These are phyloP conservation scores for Lucifuga dentata DNA, from an alignment of 2,113 vertebrate genomes.

Conservation along the genomic window DNA sequence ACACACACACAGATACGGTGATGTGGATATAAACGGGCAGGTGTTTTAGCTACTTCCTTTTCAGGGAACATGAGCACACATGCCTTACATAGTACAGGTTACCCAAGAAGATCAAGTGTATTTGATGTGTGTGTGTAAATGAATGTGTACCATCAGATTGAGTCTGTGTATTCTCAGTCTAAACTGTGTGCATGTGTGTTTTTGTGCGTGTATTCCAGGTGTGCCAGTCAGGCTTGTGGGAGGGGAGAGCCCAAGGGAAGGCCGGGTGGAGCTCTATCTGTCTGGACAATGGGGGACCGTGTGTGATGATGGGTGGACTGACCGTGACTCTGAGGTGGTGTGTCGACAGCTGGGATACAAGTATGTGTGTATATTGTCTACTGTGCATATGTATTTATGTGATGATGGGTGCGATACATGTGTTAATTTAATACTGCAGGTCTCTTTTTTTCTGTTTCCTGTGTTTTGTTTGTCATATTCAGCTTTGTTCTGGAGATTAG, in stretches of 20 bases:
- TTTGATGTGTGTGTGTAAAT: constrained; percentile 4
- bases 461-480: neutral
- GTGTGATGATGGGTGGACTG: constrained; percentile 97
- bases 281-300: constrained; percentile 94
- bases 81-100: constrained; percentile 15
- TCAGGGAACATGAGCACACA: constrained; percentile 34
- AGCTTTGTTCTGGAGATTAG: constrained; percentile 12
- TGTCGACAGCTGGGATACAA: constrained; percentile 95
- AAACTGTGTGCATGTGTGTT: constrained; percentile 9
- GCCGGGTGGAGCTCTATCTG: constrained; percentile 94
- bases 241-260: constrained; percentile 94
- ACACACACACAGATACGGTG: neutral
- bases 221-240: constrained; percentile 91
- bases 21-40: constrained; percentile 35
- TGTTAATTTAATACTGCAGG: too few species aligned
- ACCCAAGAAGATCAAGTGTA: constrained; percentile 28
- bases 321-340: constrained; percentile 92
- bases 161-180: neutral
- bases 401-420: too few species aligned
- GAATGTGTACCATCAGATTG: neutral
- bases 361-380: constrained; percentile 71
- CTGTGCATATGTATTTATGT: too few species aligned
- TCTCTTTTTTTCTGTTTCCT: too few species aligned
- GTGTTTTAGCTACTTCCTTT: constrained; percentile 29
- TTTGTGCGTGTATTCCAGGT: constrained; percentile 78